Evolutionary conservation across 2,888 invertebrate species (phyloP), one percentile per base, ranked within the genome.

Genomic region (Drosophila borealis): DNA sequence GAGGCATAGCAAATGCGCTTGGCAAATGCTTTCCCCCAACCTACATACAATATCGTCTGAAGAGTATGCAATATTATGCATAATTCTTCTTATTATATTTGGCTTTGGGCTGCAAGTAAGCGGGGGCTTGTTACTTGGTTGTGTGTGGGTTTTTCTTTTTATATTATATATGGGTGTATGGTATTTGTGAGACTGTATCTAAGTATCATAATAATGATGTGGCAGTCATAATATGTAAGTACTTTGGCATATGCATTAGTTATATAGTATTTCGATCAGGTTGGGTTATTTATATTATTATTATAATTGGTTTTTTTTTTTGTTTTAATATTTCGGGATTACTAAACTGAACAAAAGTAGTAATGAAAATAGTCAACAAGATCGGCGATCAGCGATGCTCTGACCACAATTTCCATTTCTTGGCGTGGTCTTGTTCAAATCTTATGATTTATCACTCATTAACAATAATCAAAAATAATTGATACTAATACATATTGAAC

Each of bases 271-370:
- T 74, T 75, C 68, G 61, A 73, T 68, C 46, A 61, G 55, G 65
- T 56, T 60, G 55, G 63, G 56, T 70, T 41, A 11, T 64, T 56
- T 34, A 59, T 50, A 29, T 54, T 25, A 29, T 25, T 39, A n/a
- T 29, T 5, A n/a, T 33, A 25, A 19, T 53, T 11, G 17, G 39
- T 17, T 17, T 17, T 36, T 29, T 17, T 2, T 39, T n/a, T 17
- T 42, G 14, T 73, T 45, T 51, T 34, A 45, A 50, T 65, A 41
- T 53, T 63, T 66, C 59, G 68, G 82, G 69, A 69, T 79, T 69
- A 83, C 83, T 84, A 83, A 87, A 87, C 81, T 83, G 87, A 83
- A 87, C 84, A 82, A 83, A 83, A 87, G 83, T 84, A 83, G 83
- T 83, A 83, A 83, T 83, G 83, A 83, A 83, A 83, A 83, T 71